Evolutionary conservation across 2,888 invertebrate genomes (phyloP), one percentile per base, ranked within the genome.

Genomic region (Noctua pronuba): DNA sequence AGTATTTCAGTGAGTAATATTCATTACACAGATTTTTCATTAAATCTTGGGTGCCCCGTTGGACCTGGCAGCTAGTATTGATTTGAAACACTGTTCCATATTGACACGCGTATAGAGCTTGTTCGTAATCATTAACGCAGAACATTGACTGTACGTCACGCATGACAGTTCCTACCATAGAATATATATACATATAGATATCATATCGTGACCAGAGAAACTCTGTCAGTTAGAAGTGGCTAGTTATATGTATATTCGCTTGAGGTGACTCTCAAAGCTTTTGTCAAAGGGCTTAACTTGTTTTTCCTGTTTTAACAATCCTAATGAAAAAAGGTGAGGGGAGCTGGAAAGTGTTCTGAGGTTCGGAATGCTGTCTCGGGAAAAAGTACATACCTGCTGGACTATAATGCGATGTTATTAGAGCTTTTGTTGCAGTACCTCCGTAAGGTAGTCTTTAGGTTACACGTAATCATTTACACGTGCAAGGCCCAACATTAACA

Each of bases 391-490:
- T 46, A 46, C 1, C 6, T 18, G 46, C 46, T 46, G 46, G 18
- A 46, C 31, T 35, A 10, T 21, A 35, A 38, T 2, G 24, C 24
- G 13, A 24, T 64, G 13, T 13, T 64, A 71, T 18, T 31, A 13
- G 8, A 75, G 13, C 49, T 52, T 31, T n/a, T 38, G 18, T 49
- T 24, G 24, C 18, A 18, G 28, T 75, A 49, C 38, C 5, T 28
- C 21, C 5, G 21, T 24, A 24, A 55, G 18, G 31, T 35, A 28
- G 44, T n/a, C 4, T n/a, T 58, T 28, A 28, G 13, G 16, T 7
- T 28, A 49, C 18, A 58, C 2, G 21, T 7, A 21, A n/a, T 44
- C 6, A 73, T 72, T 35, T 38, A 60, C 77, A 60, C 67, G 67
- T 60, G 44, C 44, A 28, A 11, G 7, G 35, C n/a, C 7, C 52